Base-by-base conservation (phyloP, 2,797 vertebrate species). In the Enteromius fasciolatus region DNA sequence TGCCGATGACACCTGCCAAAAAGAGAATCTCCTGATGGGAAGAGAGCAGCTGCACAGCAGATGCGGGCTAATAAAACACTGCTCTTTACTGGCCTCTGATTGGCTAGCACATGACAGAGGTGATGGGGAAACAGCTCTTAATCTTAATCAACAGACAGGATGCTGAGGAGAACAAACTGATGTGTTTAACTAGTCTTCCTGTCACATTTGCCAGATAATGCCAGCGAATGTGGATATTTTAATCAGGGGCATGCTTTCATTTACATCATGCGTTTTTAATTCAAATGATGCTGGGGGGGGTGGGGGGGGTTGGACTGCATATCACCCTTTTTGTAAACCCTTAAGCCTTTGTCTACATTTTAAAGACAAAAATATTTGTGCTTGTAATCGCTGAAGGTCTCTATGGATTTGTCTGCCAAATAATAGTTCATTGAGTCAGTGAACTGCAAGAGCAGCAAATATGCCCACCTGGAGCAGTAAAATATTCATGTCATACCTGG, bases 401-500 rank as follows among this genome's bases (percentile, higher is more conserved):
- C 64, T 5, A n/a, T 3, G 52, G 64, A 41, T 17, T 48, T 86
- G 39, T 78, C 80, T 78, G 41, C 44, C 68, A 41, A 86, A 75
- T 80, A 83, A 79, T 82, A 76, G 75, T 75, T 79, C 69, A 52
- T 17, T 18, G 54, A 84, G 77, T 84, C 74, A 63, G 66, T 78
- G 84, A 80, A 80, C 68, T 87, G 80, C 78, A 78, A 86, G 63
- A 87, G 50, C 74, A 75, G 81, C 78, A 78, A 52, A 79, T 85
- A 77, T 85, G 75, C 67, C 86, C 82, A 86, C 89, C 87, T 84
- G 54, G 76, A 80, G 54, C 44, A 59, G 84, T 83, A 78, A 87
- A 84, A 84, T 87, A 84, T 85, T 82, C 81, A 87, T 86, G 82
- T 84, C 84, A 82, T 86, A 86, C 84, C 82, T 86, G 80, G 78